Base-by-base conservation (phyloP, 2,888 invertebrate species). In the Platycnemis pennipes region DNA sequence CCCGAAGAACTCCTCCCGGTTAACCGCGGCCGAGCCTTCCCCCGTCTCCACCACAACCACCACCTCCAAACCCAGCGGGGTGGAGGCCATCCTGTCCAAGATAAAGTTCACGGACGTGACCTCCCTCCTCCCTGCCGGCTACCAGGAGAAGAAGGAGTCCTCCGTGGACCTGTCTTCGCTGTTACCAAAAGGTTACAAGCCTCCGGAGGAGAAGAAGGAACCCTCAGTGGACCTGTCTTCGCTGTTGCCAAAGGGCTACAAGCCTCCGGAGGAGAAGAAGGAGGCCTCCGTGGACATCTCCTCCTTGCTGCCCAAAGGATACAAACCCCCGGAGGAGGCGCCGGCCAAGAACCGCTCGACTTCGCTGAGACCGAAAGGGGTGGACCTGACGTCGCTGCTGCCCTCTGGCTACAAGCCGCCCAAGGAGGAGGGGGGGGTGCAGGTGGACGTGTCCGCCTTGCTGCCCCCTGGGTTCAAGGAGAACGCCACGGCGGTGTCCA, bases 101-200 rank as follows among this genome's bases (percentile, higher is more conserved):
- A 96, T 97, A 22, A 97, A 97, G 95, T 96, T 97, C 89, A 97
- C 97, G 95, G 97, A 97, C 95, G 95, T 97, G 0, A 69, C 95
- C 37, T 95, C 95, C 86, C 95, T 96, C 2, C 95, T 95, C 87
- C 95, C 95, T 45, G 95, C 95, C 13, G 95, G 95, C 7, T 95
- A 95, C 69, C 95, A 95, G 37, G 88, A 42, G 88, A 96, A 96
- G 95, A 96, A 97, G 96, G 96, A 97, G 19, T 97, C 97, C 95
- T 96, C 97, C 87, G 97, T 97, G 95, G 97, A 97, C 95, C 95
- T 97, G 0, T 97, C 96, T 95, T 97, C 97, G 95, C 97, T 98
- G 91, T 96, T 98, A 95, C 98, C 98, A n/a, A 97, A 97, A 16
- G 98, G 97, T 4, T 98, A 97, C 95, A 98, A 98, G 95, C 96